Conservation (phyloP, 1,140 invertebrate genomes). For the Listronotus oregonensis region DNA sequence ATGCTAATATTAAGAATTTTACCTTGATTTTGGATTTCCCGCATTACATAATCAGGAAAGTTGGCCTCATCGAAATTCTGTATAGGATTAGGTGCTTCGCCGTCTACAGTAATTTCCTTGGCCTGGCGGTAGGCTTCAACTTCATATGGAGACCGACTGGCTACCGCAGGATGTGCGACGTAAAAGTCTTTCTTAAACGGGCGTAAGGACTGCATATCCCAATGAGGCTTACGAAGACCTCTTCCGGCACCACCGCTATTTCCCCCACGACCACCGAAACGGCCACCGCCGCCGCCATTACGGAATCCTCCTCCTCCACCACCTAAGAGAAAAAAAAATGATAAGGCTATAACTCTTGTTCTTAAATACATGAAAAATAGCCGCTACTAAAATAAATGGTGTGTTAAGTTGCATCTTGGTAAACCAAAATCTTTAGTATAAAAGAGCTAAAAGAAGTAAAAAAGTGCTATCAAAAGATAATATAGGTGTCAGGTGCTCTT, state of each 20-base stretch:
- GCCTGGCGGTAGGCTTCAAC: slow-evolving; percentile 74
- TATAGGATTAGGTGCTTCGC: slow-evolving; percentile 67
- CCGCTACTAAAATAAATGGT: no score
- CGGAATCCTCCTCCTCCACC: slow-evolving; percentile 21
- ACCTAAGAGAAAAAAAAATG: slow-evolving; percentile 6
- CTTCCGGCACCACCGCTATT: slow-evolving; percentile 13
- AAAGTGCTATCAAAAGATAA: no score
- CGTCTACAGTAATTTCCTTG: slow-evolving; percentile 84
- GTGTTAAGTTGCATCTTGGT: no score
- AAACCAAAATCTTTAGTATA: no score
- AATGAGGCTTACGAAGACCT: slow-evolving; percentile 69
- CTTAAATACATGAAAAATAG: no score
- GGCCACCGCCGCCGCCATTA: slow-evolving; percentile 68
- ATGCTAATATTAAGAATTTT: slow-evolving; percentile 51
- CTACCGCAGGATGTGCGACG: slow-evolving; percentile 76
- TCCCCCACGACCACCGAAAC: slow-evolving; percentile 69
- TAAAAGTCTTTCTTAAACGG: slow-evolving; percentile 97
- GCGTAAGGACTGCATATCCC: slow-evolving; percentile 76
- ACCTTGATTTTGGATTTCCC: slow-evolving; percentile 68
- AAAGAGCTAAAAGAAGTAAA: no score
- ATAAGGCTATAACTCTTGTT: neutral
- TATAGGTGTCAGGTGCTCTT: no score
- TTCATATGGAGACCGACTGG: slow-evolving; percentile 73
- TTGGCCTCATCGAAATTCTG: slow-evolving; percentile 80
- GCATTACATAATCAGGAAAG: slow-evolving; percentile 81